A percentile compares a stretch with the other conserved stretches of the same genome.
These are phyloP conservation scores for Uropetala carovei DNA, from an alignment of 2,888 invertebrate species.

Conservation along the genomic window DNA sequence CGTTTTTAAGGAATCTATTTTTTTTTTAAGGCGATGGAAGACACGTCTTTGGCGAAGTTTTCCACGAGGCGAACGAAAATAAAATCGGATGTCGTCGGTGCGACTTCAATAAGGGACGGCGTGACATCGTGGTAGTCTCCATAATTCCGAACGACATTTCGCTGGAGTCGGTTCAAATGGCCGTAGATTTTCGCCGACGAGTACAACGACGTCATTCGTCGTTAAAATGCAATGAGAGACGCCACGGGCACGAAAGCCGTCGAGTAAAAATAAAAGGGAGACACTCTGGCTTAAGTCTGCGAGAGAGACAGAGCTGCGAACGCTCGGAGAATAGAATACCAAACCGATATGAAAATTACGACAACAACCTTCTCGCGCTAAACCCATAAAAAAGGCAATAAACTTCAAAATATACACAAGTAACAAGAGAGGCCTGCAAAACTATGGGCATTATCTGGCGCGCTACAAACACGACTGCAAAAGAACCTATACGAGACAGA, in stretches of 20 bases:
- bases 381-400: background rate
- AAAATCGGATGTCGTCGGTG: background rate
- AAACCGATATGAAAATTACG: slow-evolving; percentile 2
- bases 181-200: background rate
- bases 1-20: too few relatives aligned
- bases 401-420: background rate
- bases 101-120: background rate
- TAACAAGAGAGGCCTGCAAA: background rate
- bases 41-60: too few relatives aligned
- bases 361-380: background rate
- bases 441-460: too few relatives aligned
- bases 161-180: slow-evolving; percentile 24
- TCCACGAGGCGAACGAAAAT: background rate
- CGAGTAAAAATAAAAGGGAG: background rate
- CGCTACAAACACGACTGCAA: too few relatives aligned
- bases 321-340: background rate
- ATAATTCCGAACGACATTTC: slow-evolving; percentile 17
- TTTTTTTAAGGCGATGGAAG: too few relatives aligned
- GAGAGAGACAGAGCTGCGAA: background rate
- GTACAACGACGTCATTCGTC: background rate
- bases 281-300: background rate
- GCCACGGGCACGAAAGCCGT: background rate
- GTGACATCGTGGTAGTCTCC: background rate
- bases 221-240: slow-evolving; percentile 10
- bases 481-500: too few relatives aligned